Evolutionary conservation across 2,797 vertebrate genomes (phyloP).

Genomic region (Crax fasciolata): DNA sequence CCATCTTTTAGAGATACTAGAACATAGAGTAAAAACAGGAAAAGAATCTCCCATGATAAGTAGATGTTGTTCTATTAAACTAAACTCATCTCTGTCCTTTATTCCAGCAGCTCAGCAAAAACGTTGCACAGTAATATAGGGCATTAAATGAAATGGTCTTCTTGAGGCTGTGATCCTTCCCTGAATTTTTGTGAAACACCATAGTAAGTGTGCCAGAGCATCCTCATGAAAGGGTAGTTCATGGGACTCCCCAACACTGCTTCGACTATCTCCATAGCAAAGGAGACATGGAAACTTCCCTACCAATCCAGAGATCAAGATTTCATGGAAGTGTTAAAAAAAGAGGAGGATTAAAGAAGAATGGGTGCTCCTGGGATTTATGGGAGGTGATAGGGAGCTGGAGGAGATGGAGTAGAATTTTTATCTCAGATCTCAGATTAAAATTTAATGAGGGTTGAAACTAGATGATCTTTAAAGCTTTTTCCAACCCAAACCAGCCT

Average conservation of each 20-base stretch:
- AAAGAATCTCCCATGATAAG: background rate
- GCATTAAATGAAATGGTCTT: background rate
- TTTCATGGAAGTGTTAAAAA: background rate
- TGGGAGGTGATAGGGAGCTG: background rate
- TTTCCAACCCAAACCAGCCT: background rate
- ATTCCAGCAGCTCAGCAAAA: background rate
- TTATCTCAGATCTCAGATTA: background rate
- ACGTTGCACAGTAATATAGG: background rate
- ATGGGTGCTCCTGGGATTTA: background rate
- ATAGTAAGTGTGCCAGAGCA: background rate
- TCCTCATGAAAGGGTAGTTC: background rate
- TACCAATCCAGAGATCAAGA: background rate
- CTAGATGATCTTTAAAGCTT: background rate
- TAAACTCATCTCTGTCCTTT: background rate
- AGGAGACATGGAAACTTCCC: background rate
- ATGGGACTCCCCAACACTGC: background rate
- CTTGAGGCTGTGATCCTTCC: background rate
- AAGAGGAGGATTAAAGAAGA: background rate
- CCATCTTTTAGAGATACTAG: background rate
- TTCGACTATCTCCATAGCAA: background rate
- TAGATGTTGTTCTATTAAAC: background rate
- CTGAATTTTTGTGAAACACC: background rate
- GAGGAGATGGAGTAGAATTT: background rate
- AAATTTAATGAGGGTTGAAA: background rate
- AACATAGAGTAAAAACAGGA: background rate